Conservation (phyloP, 2,888 invertebrate species). For the Ennomos quercinarius region DNA sequence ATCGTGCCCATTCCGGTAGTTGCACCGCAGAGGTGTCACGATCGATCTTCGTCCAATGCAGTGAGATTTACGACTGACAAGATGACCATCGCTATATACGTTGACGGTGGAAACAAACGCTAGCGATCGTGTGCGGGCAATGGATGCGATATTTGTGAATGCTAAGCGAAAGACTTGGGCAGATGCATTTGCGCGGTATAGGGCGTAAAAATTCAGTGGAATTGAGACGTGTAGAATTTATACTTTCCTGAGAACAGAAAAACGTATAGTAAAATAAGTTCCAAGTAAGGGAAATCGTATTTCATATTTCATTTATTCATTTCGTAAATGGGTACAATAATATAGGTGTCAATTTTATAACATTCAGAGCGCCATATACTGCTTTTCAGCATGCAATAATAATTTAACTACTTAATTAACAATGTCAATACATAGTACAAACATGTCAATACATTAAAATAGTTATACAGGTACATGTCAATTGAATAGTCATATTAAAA, state of each 20-base stretch:
- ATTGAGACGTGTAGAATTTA: background rate
- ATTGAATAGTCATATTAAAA: too few species aligned
- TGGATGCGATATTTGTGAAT: conserved; percentile 22
- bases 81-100: conserved; percentile 59
- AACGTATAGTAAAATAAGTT: background rate
- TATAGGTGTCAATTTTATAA: too few species aligned
- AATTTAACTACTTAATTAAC: too few species aligned
- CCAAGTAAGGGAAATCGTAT: too few species aligned
- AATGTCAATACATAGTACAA: too few species aligned
- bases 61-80: conserved; percentile 69
- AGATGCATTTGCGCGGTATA: conserved; percentile 4
- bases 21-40: conserved; percentile 53
- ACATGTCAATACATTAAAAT: too few species aligned
- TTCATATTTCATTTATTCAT: too few species aligned
- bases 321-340: too few species aligned
- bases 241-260: conserved; percentile 2
- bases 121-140: conserved; percentile 17
- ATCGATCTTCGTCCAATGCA: conserved; percentile 67
- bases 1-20: conserved; percentile 42
- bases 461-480: too few species aligned
- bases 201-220: conserved; percentile 4
- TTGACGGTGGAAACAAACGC: conserved; percentile 21
- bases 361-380: too few species aligned
- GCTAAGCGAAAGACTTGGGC: conserved; percentile 5
- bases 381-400: too few species aligned